phyloP scores from a whole-genome alignment of 2,888 invertebrate species.

The Chymomyza procnemis region DNA sequence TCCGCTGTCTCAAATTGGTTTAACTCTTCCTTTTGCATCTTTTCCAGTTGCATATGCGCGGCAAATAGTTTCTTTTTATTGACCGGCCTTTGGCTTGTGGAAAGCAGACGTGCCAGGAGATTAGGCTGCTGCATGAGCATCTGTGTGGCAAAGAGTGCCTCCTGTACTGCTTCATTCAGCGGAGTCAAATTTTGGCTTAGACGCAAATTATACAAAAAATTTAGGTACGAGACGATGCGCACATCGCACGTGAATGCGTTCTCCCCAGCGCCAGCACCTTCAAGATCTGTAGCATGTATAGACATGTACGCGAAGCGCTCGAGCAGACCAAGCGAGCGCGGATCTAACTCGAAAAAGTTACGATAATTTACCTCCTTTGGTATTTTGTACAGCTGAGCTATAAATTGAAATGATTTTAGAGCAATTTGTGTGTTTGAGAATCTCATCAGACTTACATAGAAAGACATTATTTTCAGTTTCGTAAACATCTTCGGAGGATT shows the following conservation, averaged over 20 bases:
- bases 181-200: not conserved
- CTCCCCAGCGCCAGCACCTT: not conserved
- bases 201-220: slow-evolving; percentile 7
- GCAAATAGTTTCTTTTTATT: not conserved
- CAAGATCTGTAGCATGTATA: not conserved
- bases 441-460: not conserved
- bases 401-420: not conserved
- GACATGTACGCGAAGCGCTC: not conserved
- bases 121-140: not conserved
- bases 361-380: not conserved
- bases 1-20: not conserved
- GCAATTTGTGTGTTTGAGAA: not conserved
- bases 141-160: slow-evolving; percentile 13
- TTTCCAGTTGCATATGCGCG: not conserved
- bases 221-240: not conserved
- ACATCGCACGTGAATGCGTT: not conserved
- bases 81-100: not conserved
- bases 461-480: not conserved
- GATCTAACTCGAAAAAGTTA: slow-evolving; percentile 13
- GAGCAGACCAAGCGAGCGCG: not conserved
- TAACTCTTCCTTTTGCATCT: not conserved
- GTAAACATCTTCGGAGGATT: too few relatives aligned
- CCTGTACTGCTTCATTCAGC: slow-evolving; percentile 16
- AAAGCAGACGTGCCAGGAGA: not conserved
- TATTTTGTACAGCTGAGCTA: not conserved